Evolutionary conservation across 2,797 vertebrate species (phyloP).

Genomic region (Serranus cabrilla): DNA sequence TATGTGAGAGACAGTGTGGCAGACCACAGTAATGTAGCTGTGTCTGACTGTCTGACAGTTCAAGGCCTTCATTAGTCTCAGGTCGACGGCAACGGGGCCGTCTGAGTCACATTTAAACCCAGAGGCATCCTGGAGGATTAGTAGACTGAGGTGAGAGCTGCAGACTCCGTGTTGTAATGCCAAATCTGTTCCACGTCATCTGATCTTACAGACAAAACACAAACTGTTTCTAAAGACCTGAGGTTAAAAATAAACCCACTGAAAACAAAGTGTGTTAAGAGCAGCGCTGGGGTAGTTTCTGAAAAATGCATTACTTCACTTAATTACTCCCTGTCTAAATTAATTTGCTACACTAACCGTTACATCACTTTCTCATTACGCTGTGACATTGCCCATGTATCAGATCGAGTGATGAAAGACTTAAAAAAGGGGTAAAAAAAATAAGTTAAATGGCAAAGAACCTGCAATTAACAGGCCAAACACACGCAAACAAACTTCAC

Average conservation of each 20-base stretch:
- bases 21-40: conserved; percentile 74
- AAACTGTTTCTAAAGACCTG: neutral
- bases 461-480: too few species aligned
- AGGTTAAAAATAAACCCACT: neutral
- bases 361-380: too few species aligned
- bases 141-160: conserved; percentile 33
- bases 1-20: conserved; percentile 70
- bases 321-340: too few species aligned
- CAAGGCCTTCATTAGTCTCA: conserved; percentile 56
- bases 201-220: conserved; percentile 35
- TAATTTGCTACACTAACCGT: too few species aligned
- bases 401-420: too few species aligned
- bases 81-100: conserved; percentile 37
- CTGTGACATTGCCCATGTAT: too few species aligned
- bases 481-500: too few species aligned
- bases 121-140: conserved; percentile 9
- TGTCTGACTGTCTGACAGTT: conserved; percentile 77
- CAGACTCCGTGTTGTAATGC: neutral
- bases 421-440: too few species aligned
- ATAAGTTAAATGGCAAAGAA: too few species aligned
- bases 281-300: too few species aligned
- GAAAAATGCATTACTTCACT: too few species aligned
- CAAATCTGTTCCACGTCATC: conserved; percentile 19
- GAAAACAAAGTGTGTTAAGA: neutral
- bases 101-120: conserved; percentile 50